A percentile compares a stretch with the other conserved stretches of the same genome.
Evolutionary conservation across 2,797 vertebrate species (phyloP).

Genomic region (Thunnus albacares): DNA sequence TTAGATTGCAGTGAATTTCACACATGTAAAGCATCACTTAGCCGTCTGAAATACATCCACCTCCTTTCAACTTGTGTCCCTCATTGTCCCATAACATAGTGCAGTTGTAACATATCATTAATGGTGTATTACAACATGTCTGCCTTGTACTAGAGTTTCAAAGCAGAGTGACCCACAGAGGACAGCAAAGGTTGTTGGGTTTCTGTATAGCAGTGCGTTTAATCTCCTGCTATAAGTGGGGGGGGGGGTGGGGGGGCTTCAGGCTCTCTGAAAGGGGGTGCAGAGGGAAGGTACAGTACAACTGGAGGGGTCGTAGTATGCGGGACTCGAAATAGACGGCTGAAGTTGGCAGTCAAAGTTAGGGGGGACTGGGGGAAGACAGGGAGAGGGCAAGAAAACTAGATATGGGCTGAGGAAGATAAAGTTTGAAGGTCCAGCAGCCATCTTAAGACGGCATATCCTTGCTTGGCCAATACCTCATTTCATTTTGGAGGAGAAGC

Average conservation of each 20-base stretch:
- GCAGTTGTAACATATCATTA: neutral
- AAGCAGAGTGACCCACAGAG: slow-evolving; percentile 56
- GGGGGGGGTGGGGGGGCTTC: slow-evolving; percentile 10
- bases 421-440: slow-evolving; percentile 24
- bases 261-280: slow-evolving; percentile 57
- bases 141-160: slow-evolving; percentile 45
- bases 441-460: slow-evolving; percentile 24
- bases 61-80: neutral
- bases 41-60: slow-evolving; percentile 24
- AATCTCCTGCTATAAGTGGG: slow-evolving; percentile 66
- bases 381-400: slow-evolving; percentile 41
- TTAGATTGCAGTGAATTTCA: slow-evolving; percentile 14
- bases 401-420: slow-evolving; percentile 60
- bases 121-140: slow-evolving; percentile 37
- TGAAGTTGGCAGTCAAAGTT: slow-evolving; percentile 50
- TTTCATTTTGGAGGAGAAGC: slow-evolving; percentile 17
- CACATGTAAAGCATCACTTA: neutral
- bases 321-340: slow-evolving; percentile 73
- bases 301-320: slow-evolving; percentile 58
- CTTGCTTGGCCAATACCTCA: neutral
- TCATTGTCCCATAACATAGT: slow-evolving; percentile 19
- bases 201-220: slow-evolving; percentile 38
- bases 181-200: slow-evolving; percentile 71
- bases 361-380: slow-evolving; percentile 45
- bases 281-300: slow-evolving; percentile 57